Evolutionary conservation across 1,140 invertebrate species (phyloP).

Genomic region (Drosophila lowei): DNA sequence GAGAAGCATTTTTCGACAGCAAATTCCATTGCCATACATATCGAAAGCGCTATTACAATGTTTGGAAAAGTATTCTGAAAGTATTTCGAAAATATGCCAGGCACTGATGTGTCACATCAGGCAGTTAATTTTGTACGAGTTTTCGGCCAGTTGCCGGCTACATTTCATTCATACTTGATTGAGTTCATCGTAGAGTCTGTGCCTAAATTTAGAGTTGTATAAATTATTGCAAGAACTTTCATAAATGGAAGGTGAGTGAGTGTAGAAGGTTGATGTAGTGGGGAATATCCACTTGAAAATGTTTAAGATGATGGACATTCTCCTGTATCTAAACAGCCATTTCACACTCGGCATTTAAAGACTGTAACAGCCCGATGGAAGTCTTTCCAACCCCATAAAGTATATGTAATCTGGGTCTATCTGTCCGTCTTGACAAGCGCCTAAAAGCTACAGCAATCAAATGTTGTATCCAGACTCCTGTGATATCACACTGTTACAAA

Average conservation of each 20-base stretch:
- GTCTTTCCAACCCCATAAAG: no score
- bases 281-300: no score
- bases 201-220: conserved; percentile 8
- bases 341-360: neutral
- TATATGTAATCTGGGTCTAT: no score
- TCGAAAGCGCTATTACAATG: conserved; percentile 4
- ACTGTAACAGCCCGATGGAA: no score
- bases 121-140: conserved; percentile 2
- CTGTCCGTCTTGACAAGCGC: no score
- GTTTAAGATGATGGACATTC: no score
- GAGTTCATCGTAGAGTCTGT: neutral
- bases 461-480: no score
- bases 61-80: conserved; percentile 35
- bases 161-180: conserved; percentile 27
- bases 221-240: neutral
- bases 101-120: no score
- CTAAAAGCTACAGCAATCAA: no score
- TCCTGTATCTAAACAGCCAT: no score
- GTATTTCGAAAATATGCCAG: conserved; percentile 11
- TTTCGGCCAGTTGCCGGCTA: conserved; percentile 29
- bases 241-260: conserved; percentile 36
- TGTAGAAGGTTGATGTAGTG: neutral
- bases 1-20: conserved; percentile 4
- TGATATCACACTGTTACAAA: no score
- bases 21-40: conserved; percentile 10